Base-by-base conservation (phyloP, 1,140 invertebrate species). In the Drosophila grimshawi region DNA sequence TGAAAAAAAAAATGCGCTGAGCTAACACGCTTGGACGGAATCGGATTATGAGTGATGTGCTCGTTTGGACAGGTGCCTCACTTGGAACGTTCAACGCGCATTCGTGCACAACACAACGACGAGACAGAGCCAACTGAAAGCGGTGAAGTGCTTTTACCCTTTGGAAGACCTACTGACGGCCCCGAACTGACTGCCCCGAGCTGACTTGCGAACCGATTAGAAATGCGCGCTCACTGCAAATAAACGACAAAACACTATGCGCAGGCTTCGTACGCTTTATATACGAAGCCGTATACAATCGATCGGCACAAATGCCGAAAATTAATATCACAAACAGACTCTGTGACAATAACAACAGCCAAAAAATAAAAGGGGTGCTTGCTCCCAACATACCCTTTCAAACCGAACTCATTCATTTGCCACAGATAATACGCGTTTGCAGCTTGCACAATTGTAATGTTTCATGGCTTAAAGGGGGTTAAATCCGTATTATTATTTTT, bases 261-360 rank as follows among this genome's bases (percentile, higher is more conserved):
- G 51, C 11, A 62, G 43, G 67, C 52, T 67, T 72, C 52, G 57
- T 68, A 48, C 41, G 51, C 80, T 80, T 82, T 88, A 86, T 86
- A 76, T 48, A 55, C 66, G 49, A 71, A 71, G 63, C 59, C 29
- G 46, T 46, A 35, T n/a, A 11, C 41, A 30, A 59, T 49, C 69
- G 69, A 66, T 72, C 62, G 48, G 4, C 27, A 7, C 8, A 55
- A 4, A 53, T 7, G 32, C 11, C 33, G 32, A 27, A 53, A 5
- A 37, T 10, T 39, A 29, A 39, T 41, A 8, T 10, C 53, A 27
- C 5, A 39, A 56, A 29, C 39, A 30, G 10, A 10, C 4, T n/a
- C 6, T 19, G 19, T 19, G 19, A 19, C 19, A 19, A 19, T 19
- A 19, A 19, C 19, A 19, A 19, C 19, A 19, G 19, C 19, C 19